A percentile compares a stretch with the other conserved stretches of the same genome.
Evolutionary conservation across 2,113 vertebrate species (phyloP).

Genomic region (Glaucidium brasilianum): DNA sequence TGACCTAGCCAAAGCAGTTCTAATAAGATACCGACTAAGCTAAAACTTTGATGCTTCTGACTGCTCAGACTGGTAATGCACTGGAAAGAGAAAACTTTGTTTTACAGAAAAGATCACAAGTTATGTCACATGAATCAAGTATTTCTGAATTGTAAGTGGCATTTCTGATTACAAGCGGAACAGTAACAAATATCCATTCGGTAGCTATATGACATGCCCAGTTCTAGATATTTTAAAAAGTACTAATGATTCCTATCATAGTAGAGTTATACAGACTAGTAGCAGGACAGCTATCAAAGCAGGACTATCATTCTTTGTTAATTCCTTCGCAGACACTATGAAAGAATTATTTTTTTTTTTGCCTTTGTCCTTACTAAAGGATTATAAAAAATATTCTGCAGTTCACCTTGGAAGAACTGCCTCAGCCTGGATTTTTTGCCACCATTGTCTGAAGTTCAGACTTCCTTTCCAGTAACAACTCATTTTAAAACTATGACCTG

Average conservation of each 20-base stretch:
- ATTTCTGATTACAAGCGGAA: neutral
- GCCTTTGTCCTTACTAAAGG: neutral
- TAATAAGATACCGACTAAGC: neutral
- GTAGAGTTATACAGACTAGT: neutral
- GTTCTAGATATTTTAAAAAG: neutral
- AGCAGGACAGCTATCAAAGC: neutral
- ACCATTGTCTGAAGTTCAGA: slow-evolving; percentile 13
- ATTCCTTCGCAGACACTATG: neutral
- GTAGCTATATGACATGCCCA: neutral
- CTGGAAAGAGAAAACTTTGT: neutral
- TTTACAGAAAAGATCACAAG: neutral
- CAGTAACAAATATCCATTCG: neutral
- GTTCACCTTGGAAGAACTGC: neutral
- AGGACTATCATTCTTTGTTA: neutral
- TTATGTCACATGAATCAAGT: neutral
- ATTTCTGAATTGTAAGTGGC: neutral
- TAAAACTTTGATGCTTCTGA: neutral
- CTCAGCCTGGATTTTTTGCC: neutral
- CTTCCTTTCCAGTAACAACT: slow-evolving; percentile 34
- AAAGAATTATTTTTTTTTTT: neutral
- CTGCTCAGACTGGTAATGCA: neutral
- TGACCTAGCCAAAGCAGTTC: neutral
- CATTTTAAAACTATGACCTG: slow-evolving; percentile 18
- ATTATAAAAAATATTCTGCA: neutral
- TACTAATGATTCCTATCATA: neutral